Percentiles rank a stretch among this genome's conserved stretches.
phyloP scores from a whole-genome alignment of 2,888 invertebrate genomes.

The Crepidodera aurea region DNA sequence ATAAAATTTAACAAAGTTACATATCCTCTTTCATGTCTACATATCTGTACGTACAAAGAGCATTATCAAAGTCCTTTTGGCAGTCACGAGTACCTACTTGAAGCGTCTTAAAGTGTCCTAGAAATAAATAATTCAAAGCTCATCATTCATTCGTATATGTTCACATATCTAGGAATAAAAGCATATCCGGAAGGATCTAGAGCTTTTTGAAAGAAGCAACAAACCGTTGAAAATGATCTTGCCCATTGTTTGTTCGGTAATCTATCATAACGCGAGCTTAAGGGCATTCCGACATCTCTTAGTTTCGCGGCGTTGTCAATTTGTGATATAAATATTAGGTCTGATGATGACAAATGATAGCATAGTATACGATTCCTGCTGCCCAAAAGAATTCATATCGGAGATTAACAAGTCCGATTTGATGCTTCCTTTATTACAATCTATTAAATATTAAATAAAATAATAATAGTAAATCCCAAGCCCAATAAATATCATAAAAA shows the following conservation, averaged over 20 bases:
- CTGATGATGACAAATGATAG: too few species aligned
- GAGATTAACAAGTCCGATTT: too few species aligned
- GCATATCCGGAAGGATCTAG: constrained; percentile 42
- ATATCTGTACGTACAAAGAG: neutral
- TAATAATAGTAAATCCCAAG: too few species aligned
- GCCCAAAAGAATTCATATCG: too few species aligned
- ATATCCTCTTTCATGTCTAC: neutral
- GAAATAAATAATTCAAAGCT: constrained; percentile 49
- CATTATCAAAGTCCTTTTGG: neutral
- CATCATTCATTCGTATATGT: constrained; percentile 42
- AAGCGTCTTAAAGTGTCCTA: constrained; percentile 32
- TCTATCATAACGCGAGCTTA: constrained; percentile 52
- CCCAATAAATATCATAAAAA: too few species aligned
- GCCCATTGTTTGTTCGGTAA: constrained; percentile 52
- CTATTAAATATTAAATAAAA: too few species aligned
- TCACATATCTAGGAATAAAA: constrained; percentile 38
- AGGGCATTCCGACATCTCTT: constrained; percentile 47
- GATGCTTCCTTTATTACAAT: too few species aligned
- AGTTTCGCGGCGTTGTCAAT: constrained; percentile 31
- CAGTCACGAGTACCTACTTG: constrained; percentile 14
- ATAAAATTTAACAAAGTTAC: too few species aligned
- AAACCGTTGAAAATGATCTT: constrained; percentile 49
- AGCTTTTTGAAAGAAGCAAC: constrained; percentile 45
- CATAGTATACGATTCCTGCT: too few species aligned
- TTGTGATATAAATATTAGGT: too few species aligned